phyloP scores from a whole-genome alignment of 37 sponge, comb jelly and placozoan genomes.

The Halichondria panicea region DNA sequence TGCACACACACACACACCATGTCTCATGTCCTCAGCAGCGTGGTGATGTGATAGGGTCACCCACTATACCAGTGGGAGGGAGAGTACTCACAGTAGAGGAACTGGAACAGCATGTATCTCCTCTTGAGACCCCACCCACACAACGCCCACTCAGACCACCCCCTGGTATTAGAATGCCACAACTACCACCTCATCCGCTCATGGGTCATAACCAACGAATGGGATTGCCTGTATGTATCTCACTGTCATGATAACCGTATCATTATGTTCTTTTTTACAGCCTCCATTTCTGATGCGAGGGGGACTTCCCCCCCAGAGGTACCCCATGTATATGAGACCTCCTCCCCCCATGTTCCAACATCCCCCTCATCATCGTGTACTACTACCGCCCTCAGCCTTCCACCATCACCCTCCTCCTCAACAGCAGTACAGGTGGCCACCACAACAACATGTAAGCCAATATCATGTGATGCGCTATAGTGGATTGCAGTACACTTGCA shows the following conservation, averaged over 20 bases:
- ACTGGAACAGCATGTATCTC: slow-evolving; percentile 18
- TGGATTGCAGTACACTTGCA: too few relatives aligned
- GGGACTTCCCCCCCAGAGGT: background rate
- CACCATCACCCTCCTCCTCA: slow-evolving; percentile 5
- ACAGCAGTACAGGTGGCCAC: background rate
- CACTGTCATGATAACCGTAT: too few relatives aligned
- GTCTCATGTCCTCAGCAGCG: background rate
- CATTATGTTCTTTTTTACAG: too few relatives aligned
- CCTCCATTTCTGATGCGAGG: too few relatives aligned
- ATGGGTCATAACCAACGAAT: too few relatives aligned
- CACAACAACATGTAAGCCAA: slow-evolving; percentile 5
- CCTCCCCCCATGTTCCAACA: background rate
- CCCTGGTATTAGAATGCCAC: background rate
- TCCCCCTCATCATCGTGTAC: background rate
- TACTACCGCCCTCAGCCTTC: slow-evolving; percentile 11
- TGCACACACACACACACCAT: background rate
- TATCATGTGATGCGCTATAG: too few relatives aligned
- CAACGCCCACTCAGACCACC: background rate
- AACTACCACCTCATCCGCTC: slow-evolving; percentile 10
- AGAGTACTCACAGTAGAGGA: slow-evolving; percentile 36
- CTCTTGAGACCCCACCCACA: slow-evolving; percentile 3
- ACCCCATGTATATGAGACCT: background rate
- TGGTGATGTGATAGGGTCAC: background rate
- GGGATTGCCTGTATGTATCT: too few relatives aligned
- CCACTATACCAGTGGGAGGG: slow-evolving; percentile 16